Conservation (phyloP, 2,113 vertebrate genomes). For the Labeo rohita region DNA sequence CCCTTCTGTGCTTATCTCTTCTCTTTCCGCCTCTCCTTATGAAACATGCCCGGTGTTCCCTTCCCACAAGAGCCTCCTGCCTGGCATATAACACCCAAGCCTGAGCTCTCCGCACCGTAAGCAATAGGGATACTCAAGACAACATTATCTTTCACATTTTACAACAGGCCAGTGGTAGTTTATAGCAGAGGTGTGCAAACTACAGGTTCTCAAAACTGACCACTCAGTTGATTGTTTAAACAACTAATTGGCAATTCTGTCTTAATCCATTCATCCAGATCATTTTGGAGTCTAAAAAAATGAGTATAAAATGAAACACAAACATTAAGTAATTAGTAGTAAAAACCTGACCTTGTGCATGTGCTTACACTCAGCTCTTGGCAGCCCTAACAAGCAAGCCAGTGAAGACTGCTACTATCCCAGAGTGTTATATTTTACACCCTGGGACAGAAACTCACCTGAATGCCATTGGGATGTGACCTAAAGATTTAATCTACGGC, state of each 20-base stretch:
- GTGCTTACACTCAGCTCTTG: constrained; percentile 5
- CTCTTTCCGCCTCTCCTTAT: constrained; percentile 49
- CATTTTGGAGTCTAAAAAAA: background rate
- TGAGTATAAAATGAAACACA: background rate
- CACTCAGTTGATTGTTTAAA: background rate
- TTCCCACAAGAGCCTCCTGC: constrained; percentile 40
- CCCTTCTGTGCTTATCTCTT: constrained; percentile 62
- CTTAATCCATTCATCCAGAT: background rate
- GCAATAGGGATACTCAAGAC: background rate
- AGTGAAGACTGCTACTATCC: constrained; percentile 62
- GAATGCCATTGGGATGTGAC: constrained; percentile 21
- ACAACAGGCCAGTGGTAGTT: background rate
- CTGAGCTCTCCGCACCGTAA: background rate
- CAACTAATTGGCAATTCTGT: background rate
- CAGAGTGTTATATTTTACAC: constrained; percentile 67
- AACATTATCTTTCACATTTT: background rate
- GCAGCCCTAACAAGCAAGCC: constrained; percentile 69
- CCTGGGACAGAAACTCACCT: constrained; percentile 50
- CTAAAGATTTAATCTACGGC: constrained; percentile 20
- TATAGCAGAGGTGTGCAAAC: background rate
- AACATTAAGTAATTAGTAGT: background rate
- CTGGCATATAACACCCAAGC: constrained; percentile 35
- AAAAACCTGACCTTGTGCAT: background rate
- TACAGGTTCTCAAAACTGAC: background rate
- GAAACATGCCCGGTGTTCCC: constrained; percentile 48